Base-by-base conservation (phyloP, 2,113 vertebrate species). In the Pleuronectes platessa region DNA sequence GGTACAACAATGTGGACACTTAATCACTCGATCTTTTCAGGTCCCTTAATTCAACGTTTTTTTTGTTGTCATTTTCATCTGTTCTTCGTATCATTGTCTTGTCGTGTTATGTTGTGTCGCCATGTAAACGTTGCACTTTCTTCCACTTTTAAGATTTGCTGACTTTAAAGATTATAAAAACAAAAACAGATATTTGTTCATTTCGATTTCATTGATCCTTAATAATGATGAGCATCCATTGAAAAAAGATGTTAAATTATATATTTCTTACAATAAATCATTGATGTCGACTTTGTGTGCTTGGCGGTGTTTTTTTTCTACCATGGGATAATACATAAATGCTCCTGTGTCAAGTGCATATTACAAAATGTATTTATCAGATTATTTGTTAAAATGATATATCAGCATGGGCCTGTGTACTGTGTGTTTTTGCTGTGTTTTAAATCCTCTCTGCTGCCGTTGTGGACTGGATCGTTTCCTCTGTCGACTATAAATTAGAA, bases 1-100 rank as follows among this genome's bases (percentile, higher is more conserved):
- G 89, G 91, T 72, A 74, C 1, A 74, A 73, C 24, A 66, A 72
- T 55, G 2, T 80, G 4, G 11, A 76, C 18, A 26, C 1, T 6
- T 3, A 63, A 56, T 56, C 27, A 51, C 17, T 4, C 5, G 12
- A 12, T 42, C 40, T 12, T 42, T 42, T 42, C 40, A 42, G 4
- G 18, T 9, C 5, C 47, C 47, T 51, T 51, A 51, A 42, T 42
- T 42, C 40, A 42, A 13, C 10, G 11, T 42, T 42, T 13, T 42
- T 42, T 37, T 7, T 42, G 9, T 42, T 42, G 40, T 42, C 40
- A 42, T 13, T 2, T 24, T 26, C 5, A 11, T 37, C 17, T 35
- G 9, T 59, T 56, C 13, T 31, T 37, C 59, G 3, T 51, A 14
- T 61, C 23, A 35, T 18, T 51, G 2, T 61, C 31, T 2, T 14